phyloP scores from a whole-genome alignment of 1,140 invertebrate genomes.

The Tetragnatha versicolor region DNA sequence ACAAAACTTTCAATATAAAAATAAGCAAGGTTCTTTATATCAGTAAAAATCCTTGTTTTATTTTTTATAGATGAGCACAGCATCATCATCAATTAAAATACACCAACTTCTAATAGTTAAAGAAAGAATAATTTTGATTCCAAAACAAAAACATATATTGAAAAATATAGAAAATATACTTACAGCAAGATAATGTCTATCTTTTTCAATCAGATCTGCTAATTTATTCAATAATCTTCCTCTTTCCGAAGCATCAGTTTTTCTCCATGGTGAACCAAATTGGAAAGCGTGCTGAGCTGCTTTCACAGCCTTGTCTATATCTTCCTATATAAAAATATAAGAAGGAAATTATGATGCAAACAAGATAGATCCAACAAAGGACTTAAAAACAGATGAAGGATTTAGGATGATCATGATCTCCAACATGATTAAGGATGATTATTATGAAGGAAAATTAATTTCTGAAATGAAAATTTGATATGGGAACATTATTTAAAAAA shows the following conservation, averaged over 20 bases:
- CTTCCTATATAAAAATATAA: slow-evolving; percentile 67
- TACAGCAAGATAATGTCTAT: slow-evolving; percentile 75
- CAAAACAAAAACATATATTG: no score
- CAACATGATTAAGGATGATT: no score
- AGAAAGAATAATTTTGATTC: no score
- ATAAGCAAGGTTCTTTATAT: no score
- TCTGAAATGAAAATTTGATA: not conserved
- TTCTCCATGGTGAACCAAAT: slow-evolving; percentile 78
- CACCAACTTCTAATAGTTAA: no score
- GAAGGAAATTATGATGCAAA: not conserved
- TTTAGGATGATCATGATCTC: no score
- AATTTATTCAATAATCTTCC: slow-evolving; percentile 75
- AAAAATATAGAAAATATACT: slow-evolving; percentile 35
- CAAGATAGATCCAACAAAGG: not conserved
- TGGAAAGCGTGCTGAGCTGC: slow-evolving; percentile 81
- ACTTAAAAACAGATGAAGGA: not conserved
- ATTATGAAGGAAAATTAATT: not conserved
- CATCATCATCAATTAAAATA: no score
- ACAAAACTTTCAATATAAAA: no score
- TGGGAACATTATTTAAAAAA: not conserved
- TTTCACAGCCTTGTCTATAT: slow-evolving; percentile 76
- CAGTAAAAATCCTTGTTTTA: no score
- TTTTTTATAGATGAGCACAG: no score
- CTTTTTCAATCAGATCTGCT: slow-evolving; percentile 79
- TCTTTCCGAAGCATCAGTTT: slow-evolving; percentile 77